Evolutionary conservation across 2,888 invertebrate species (phyloP).

Genomic region (Dioctria rufipes): DNA sequence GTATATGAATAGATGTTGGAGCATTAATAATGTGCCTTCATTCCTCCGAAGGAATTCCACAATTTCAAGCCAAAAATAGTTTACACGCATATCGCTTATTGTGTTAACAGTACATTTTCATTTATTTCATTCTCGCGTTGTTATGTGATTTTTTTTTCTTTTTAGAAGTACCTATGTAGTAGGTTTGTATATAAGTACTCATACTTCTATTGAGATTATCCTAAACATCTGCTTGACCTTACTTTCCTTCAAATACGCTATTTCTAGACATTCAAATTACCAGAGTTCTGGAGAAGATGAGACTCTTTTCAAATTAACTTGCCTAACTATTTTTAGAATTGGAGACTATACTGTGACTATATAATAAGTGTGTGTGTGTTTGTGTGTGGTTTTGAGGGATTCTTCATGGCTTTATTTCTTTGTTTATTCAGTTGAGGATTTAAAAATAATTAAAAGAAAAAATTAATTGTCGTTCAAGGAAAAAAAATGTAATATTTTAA

Average conservation of each 20-base stretch:
- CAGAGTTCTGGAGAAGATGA: conserved; percentile 28
- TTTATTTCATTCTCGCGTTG: not conserved
- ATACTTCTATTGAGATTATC: conserved; percentile 34
- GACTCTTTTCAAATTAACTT: conserved; percentile 23
- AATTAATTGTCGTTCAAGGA: not conserved
- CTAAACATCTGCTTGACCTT: conserved; percentile 36
- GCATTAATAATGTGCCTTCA: not conserved
- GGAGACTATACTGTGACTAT: not conserved
- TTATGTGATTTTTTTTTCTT: too few relatives aligned
- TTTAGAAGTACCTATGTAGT: too few relatives aligned
- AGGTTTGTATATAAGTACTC: not conserved
- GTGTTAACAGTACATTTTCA: not conserved
- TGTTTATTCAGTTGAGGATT: not conserved
- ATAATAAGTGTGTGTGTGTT: not conserved
- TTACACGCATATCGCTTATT: not conserved
- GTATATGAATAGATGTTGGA: too few relatives aligned
- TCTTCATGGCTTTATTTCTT: not conserved
- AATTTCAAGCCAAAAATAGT: conserved; percentile 19
- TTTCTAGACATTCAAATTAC: conserved; percentile 10
- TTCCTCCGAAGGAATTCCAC: not conserved
- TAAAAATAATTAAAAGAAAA: not conserved
- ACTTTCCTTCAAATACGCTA: conserved; percentile 22
- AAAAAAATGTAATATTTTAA: too few relatives aligned
- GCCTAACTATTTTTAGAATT: conserved; percentile 16
- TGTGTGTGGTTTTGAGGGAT: too few relatives aligned